Percentiles rank a stretch among this genome's conserved stretches.
Conservation (phyloP, 30 jellyfish, hydroid and myxozoan genomes). For the Aurelia sp. region DNA sequence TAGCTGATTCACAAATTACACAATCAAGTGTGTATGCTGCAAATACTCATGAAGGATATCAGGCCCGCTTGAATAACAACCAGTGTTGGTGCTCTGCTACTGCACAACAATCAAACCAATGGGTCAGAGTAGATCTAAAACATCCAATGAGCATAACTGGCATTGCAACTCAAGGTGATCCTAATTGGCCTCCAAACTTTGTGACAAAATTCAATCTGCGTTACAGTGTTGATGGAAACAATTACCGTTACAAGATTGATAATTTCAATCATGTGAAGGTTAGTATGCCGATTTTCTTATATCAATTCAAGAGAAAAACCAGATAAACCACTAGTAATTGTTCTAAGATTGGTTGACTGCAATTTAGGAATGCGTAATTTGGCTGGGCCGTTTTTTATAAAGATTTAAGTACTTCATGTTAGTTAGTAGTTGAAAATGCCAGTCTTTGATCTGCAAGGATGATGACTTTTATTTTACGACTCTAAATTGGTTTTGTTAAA, state of each 20-base stretch:
- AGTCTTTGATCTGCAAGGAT: too few relatives aligned
- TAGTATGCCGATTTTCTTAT: neutral
- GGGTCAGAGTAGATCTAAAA: slow-evolving; percentile 63
- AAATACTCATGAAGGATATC: slow-evolving; percentile 7
- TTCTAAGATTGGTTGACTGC: too few relatives aligned
- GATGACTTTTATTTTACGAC: too few relatives aligned
- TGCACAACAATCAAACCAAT: slow-evolving; percentile 10
- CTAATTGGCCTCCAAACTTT: slow-evolving; percentile 29
- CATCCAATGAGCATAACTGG: slow-evolving; percentile 63
- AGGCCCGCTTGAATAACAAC: slow-evolving; percentile 56
- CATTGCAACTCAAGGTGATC: slow-evolving; percentile 72
- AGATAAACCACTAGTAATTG: too few relatives aligned
- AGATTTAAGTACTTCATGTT: too few relatives aligned
- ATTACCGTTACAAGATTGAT: slow-evolving; percentile 3
- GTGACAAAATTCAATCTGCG: slow-evolving; percentile 48
- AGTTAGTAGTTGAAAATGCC: too few relatives aligned
- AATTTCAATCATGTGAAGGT: neutral
- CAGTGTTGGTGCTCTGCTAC: slow-evolving; percentile 60
- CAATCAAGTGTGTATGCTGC: slow-evolving; percentile 6
- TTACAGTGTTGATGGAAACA: slow-evolving; percentile 49
- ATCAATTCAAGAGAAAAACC: too few relatives aligned
- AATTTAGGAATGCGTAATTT: too few relatives aligned
- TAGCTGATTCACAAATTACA: slow-evolving; percentile 48
- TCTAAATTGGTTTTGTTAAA: too few relatives aligned
- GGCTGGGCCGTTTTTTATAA: too few relatives aligned